phyloP scores from a whole-genome alignment of 2,888 invertebrate genomes.

The Erebia ligea region DNA sequence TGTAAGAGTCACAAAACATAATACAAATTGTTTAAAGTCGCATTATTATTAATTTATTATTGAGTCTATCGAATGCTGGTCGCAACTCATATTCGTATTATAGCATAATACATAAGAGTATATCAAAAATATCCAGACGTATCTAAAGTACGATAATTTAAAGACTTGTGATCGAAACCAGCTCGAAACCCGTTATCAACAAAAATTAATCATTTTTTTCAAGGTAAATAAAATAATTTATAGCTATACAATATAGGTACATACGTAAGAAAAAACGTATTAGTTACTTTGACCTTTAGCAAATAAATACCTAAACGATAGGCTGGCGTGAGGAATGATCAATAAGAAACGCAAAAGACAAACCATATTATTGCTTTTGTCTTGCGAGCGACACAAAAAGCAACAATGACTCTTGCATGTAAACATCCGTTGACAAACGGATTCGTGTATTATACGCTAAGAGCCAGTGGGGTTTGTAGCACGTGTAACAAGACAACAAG shows the following conservation, averaged over 20 bases:
- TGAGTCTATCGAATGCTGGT: neutral
- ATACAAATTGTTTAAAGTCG: too few species aligned
- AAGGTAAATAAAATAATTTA: neutral
- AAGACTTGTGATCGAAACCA: neutral
- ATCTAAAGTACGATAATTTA: neutral
- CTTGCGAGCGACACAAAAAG: neutral
- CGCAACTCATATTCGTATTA: neutral
- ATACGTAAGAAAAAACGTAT: neutral
- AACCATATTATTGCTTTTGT: neutral
- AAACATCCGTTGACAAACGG: neutral
- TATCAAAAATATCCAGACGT: too few species aligned
- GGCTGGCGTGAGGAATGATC: conserved; percentile 1
- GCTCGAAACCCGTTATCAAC: neutral
- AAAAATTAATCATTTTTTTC: neutral
- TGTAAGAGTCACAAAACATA: too few species aligned
- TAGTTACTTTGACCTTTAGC: neutral
- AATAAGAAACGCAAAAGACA: neutral
- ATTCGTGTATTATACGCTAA: neutral
- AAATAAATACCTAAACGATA: neutral
- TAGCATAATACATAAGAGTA: too few species aligned
- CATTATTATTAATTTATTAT: neutral
- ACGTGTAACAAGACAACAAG: too few species aligned
- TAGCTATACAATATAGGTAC: too few species aligned
- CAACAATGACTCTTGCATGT: conserved; percentile 3
- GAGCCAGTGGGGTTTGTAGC: neutral